A percentile compares a stretch with the other conserved stretches of the same genome.
Conservation (phyloP, 2,888 invertebrate species). For the Julus scandinavius region DNA sequence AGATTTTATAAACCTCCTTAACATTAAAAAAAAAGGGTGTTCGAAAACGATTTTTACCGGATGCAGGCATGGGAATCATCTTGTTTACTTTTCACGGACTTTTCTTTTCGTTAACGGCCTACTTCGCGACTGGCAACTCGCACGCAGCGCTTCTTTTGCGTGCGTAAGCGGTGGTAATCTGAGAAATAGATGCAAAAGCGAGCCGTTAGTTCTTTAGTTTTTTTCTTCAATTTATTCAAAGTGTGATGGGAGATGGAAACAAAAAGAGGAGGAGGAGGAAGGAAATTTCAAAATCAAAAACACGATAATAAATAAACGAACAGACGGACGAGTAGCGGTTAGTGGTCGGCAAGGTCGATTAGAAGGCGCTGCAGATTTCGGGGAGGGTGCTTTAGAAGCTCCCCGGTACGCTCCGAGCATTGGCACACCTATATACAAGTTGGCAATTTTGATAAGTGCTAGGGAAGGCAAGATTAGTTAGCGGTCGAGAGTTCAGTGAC, state of each 20-base stretch:
- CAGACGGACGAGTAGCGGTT: conserved; percentile 29
- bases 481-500: neutral
- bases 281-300: neutral
- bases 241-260: neutral
- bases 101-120: neutral
- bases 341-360: neutral
- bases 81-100: neutral
- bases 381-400: neutral
- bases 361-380: neutral
- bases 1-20: neutral
- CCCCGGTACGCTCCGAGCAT: neutral
- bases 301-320: conserved; percentile 9
- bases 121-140: neutral
- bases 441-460: conserved; percentile 14
- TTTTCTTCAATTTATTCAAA: conserved; percentile 20
- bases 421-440: conserved; percentile 36
- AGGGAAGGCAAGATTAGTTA: neutral
- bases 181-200: conserved; percentile 37
- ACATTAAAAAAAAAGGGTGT: neutral
- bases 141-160: conserved; percentile 37
- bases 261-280: neutral
- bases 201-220: neutral
- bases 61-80: neutral
- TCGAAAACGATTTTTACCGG: neutral
- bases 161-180: conserved; percentile 9